These are phyloP conservation scores for Tillus elongatus DNA, from an alignment of 2,888 invertebrate genomes.

Conservation along the genomic window DNA sequence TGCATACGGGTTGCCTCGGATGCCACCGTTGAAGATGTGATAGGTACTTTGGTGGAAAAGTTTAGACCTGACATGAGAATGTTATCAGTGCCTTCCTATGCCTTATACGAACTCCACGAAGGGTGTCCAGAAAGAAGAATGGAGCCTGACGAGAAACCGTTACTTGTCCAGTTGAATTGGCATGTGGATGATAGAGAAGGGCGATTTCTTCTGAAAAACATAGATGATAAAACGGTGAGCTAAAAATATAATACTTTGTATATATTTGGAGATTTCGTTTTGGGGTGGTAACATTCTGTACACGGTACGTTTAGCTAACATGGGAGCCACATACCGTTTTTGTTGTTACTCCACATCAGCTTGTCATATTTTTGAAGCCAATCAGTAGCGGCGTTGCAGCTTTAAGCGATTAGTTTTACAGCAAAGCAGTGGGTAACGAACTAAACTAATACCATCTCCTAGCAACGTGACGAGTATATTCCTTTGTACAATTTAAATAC, in stretches of 20 bases:
- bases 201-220: conserved; percentile 84
- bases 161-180: conserved; percentile 97
- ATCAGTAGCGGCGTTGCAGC: too few relatives aligned
- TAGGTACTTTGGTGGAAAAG: conserved; percentile 95
- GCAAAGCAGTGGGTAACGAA: too few relatives aligned
- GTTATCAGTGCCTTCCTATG: conserved; percentile 68
- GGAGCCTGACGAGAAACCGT: conserved; percentile 85
- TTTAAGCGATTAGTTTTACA: too few relatives aligned
- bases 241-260: conserved; percentile 9
- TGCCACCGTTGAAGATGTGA: conserved; percentile 92
- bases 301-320: too few relatives aligned
- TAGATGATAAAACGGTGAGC: conserved; percentile 71
- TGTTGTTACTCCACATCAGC: too few relatives aligned
- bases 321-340: too few relatives aligned
- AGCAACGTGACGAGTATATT: too few relatives aligned
- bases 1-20: conserved; percentile 96
- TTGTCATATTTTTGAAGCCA: too few relatives aligned
- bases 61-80: conserved; percentile 99
- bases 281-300: too few relatives aligned
- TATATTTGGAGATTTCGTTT: too few relatives aligned
- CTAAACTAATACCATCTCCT: too few relatives aligned
- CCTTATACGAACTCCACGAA: conserved; percentile 62
- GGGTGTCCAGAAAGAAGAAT: conserved; percentile 74
- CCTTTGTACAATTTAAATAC: too few relatives aligned
- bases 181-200: conserved; percentile 98